Evolutionary conservation across 1,140 invertebrate species (phyloP).

Genomic region (Sarcophaga bullata): DNA sequence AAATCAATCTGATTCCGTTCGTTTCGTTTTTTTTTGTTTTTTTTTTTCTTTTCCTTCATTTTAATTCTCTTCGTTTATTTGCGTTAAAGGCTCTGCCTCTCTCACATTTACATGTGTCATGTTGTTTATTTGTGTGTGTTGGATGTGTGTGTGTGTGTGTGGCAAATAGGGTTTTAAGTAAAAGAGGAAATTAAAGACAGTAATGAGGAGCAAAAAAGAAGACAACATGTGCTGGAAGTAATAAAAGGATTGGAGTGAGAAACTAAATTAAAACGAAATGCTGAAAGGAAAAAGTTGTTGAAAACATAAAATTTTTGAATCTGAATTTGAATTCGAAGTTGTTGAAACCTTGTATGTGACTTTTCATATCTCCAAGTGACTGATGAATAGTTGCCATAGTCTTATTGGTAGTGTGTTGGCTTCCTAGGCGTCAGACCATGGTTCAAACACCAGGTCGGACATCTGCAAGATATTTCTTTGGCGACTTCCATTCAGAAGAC

Average conservation of each 20-base stretch:
- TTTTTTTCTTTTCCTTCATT: too few species aligned
- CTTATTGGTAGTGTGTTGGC: too few species aligned
- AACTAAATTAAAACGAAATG: neutral
- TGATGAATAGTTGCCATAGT: too few species aligned
- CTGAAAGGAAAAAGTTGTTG: neutral
- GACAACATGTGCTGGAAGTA: neutral
- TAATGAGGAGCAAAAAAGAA: neutral
- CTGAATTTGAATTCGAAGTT: neutral
- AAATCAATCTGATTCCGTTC: conserved; percentile 30
- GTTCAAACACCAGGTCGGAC: too few species aligned
- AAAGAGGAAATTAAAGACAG: conserved; percentile 5
- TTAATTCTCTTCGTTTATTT: too few species aligned
- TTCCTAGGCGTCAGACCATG: too few species aligned
- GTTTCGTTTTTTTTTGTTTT: too few species aligned
- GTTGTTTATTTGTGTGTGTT: neutral
- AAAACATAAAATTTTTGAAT: neutral
- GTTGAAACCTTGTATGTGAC: too few species aligned
- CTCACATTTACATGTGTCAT: neutral
- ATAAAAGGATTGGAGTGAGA: neutral
- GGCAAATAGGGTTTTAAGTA: neutral
- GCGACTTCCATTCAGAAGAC: too few species aligned
- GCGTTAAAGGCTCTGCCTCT: too few species aligned
- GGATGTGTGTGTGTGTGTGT: conserved; percentile 3
- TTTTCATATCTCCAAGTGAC: too few species aligned
- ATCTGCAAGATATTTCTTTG: too few species aligned